These are phyloP conservation scores for Zosterops pallidus DNA, from an alignment of 2,113 vertebrate genomes.

Conservation along the genomic window DNA sequence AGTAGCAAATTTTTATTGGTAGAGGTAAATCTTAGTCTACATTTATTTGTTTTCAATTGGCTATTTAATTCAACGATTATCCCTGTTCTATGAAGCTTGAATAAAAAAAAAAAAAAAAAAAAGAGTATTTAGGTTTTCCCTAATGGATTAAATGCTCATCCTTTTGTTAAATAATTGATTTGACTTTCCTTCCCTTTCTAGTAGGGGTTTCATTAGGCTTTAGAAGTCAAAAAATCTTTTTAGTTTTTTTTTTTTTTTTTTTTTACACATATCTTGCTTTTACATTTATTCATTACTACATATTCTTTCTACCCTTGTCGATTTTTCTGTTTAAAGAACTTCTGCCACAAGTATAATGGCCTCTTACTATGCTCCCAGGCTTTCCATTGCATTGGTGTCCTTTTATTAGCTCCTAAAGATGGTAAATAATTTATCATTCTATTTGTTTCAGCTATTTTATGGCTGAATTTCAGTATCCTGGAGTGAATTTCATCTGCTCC, in stretches of 20 bases:
- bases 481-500: background rate
- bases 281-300: background rate
- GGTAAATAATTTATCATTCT: background rate
- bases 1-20: background rate
- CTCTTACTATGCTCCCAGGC: background rate
- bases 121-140: background rate
- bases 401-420: background rate
- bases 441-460: background rate
- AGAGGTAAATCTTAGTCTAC: background rate
- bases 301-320: background rate
- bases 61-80: background rate
- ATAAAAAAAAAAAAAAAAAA: background rate
- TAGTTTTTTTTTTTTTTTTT: background rate
- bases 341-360: background rate
- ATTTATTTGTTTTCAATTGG: background rate
- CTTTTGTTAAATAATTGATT: background rate
- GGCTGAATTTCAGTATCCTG: background rate
- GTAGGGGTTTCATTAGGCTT: background rate
- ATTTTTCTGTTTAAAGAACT: background rate
- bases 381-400: background rate
- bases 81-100: background rate
- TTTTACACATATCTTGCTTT: background rate
- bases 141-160: background rate
- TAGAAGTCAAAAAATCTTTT: background rate
- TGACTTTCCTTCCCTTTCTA: background rate